Conservation (phyloP, 2,797 vertebrate genomes). For the Lagorchestes hirsutus region DNA sequence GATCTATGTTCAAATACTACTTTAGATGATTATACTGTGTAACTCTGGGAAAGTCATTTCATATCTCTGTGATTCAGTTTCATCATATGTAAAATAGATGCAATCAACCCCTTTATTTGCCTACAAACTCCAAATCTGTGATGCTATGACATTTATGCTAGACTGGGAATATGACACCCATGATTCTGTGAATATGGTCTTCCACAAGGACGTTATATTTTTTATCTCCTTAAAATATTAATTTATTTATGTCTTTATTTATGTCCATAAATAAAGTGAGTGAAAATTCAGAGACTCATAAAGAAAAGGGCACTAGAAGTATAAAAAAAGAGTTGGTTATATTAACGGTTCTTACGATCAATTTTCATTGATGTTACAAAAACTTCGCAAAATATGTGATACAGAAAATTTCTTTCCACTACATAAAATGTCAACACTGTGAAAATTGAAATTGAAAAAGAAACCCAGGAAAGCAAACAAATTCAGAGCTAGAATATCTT, state of each 20-base stretch:
- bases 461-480: constrained; percentile 26
- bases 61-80: too few relatives aligned
- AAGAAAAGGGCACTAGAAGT: not conserved
- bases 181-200: not conserved
- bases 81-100: too few relatives aligned
- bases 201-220: not conserved
- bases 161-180: too few relatives aligned
- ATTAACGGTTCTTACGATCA: not conserved
- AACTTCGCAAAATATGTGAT: not conserved
- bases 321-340: not conserved
- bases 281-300: not conserved
- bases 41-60: not conserved
- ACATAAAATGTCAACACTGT: not conserved
- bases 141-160: not conserved
- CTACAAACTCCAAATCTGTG: not conserved
- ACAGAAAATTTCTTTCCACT: not conserved
- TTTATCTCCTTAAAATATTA: not conserved
- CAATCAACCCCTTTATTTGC: not conserved
- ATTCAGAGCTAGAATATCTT: constrained; percentile 1
- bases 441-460: constrained; percentile 4
- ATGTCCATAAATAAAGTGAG: not conserved
- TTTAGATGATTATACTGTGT: not conserved
- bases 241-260: not conserved
- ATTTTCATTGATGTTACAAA: not conserved
- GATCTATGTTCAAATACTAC: not conserved